A percentile compares a stretch with the other conserved stretches of the same genome.
phyloP scores from a whole-genome alignment of 1,140 invertebrate species.

The Drosophila rhopaloa region DNA sequence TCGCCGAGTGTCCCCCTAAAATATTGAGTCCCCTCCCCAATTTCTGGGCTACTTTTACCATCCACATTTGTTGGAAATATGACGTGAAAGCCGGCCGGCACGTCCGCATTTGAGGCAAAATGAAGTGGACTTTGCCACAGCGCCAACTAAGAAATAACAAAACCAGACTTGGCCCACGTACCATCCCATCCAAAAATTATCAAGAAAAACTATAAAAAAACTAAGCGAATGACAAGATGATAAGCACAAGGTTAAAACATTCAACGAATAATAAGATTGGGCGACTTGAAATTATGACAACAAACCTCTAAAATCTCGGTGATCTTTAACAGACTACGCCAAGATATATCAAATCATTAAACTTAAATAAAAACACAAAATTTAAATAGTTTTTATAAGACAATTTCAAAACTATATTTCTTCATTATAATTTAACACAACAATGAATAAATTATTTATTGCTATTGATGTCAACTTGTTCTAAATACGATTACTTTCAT shows the following conservation, averaged over 20 bases:
- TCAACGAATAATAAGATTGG: background rate
- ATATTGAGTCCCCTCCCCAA: background rate
- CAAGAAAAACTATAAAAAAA: background rate
- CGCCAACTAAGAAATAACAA: constrained; percentile 9
- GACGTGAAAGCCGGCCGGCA: constrained; percentile 39
- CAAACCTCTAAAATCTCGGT: background rate
- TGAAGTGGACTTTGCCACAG: constrained; percentile 24
- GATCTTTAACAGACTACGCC: background rate
- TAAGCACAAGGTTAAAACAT: constrained; percentile 2
- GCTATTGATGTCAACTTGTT: background rate
- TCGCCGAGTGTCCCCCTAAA: background rate
- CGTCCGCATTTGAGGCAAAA: constrained; percentile 35
- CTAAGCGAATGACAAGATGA: constrained; percentile 15
- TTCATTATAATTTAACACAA: background rate
- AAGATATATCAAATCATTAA: background rate
- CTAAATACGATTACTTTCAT: background rate
- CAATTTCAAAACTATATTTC: too few relatives aligned
- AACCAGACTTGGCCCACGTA: constrained; percentile 33
- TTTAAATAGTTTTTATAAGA: too few relatives aligned
- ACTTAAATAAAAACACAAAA: too few relatives aligned
- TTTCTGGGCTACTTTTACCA: background rate
- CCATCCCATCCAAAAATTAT: constrained; percentile 4
- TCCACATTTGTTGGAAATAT: constrained; percentile 3
- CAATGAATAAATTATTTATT: background rate
- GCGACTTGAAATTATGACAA: too few relatives aligned